Percentiles rank a stretch among this genome's conserved stretches.
Conservation (phyloP, 1,140 invertebrate species). For the Chrysopa pallens region DNA sequence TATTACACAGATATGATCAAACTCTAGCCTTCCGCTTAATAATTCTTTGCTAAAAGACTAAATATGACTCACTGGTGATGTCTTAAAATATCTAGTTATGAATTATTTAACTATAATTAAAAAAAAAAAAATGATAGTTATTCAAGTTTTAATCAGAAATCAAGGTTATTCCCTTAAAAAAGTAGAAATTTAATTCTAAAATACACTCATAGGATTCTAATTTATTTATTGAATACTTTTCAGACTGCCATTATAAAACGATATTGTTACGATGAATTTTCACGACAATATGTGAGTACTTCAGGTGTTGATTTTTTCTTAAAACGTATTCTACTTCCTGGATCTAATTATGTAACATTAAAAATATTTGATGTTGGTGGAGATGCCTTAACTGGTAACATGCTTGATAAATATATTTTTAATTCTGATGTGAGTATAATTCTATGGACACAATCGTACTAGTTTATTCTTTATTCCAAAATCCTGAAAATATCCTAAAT, state of each 20-base stretch:
- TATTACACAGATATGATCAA: too few relatives aligned
- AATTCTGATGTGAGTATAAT: conserved; percentile 47
- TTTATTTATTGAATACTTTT: conserved; percentile 10
- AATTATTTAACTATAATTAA: too few relatives aligned
- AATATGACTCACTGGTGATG: too few relatives aligned
- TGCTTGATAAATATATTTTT: conserved; percentile 74
- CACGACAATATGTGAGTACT: conserved; percentile 53
- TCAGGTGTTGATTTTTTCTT: conserved; percentile 67
- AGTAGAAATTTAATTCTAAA: too few relatives aligned
- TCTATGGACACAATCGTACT: not conserved
- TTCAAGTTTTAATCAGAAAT: too few relatives aligned
- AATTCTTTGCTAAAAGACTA: too few relatives aligned
- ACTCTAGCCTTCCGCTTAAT: too few relatives aligned
- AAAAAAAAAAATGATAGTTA: too few relatives aligned
- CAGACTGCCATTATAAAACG: conserved; percentile 50
- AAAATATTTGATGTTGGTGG: conserved; percentile 77
- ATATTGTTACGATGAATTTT: conserved; percentile 57
- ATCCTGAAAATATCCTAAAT: not conserved
- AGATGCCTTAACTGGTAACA: conserved; percentile 46
- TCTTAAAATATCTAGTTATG: too few relatives aligned
- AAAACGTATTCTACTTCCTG: conserved; percentile 47
- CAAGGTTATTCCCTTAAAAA: too few relatives aligned
- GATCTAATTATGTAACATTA: conserved; percentile 45
- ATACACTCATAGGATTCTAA: not conserved
- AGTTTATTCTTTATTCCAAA: conserved; percentile 1